Evolutionary conservation across 1,140 invertebrate species (phyloP), one percentile per base, ranked within the genome.

Genomic region (Augochlora pura): DNA sequence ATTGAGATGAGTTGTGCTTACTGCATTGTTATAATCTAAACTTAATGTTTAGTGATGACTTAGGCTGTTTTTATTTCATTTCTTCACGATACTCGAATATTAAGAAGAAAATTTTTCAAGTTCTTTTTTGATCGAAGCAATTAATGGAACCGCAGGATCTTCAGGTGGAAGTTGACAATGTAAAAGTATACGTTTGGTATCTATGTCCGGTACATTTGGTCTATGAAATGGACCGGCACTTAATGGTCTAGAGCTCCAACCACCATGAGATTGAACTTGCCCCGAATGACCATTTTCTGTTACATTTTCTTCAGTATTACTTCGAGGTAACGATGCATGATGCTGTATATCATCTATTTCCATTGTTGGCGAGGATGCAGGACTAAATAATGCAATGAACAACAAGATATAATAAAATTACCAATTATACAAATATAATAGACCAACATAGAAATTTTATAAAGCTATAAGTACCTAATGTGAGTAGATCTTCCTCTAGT

Each of bases 61-160:
- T 32, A 32, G 32, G 32, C 32, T 32, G 1, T 4, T 32, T 32
- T 32, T 32, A 77, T 68, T 27, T 57, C 23, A 64, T 39, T 54
- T 25, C 38, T 80, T 23, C 4, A 57, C 21, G 77, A 70, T 25
- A 25, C 49, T 52, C 77, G 12, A 18, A 52, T 52, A 86, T 32
- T 62, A 39, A 0, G 77, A 68, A 3, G 91, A 90, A 74, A 93
- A 94, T 81, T 93, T 94, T 72, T 93, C 92, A 5, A 96, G 92
- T 90, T 96, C 95, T 63, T 93, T 93, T 86, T 95, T 95, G 77
- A 95, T 95, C 57, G 94, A 94, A 52, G 93, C 91, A 71, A 95
- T 95, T 9, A 96, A 89, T 18, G 95, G 94, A n/a, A 95, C 93
- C 0, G 95, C 95, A 0, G 95, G 94, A 89, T 95, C 95, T 25